Percentiles rank a stretch among this genome's conserved stretches.
These are phyloP conservation scores for Drosophila ogumai DNA, from an alignment of 1,140 invertebrate species.

Conservation along the genomic window DNA sequence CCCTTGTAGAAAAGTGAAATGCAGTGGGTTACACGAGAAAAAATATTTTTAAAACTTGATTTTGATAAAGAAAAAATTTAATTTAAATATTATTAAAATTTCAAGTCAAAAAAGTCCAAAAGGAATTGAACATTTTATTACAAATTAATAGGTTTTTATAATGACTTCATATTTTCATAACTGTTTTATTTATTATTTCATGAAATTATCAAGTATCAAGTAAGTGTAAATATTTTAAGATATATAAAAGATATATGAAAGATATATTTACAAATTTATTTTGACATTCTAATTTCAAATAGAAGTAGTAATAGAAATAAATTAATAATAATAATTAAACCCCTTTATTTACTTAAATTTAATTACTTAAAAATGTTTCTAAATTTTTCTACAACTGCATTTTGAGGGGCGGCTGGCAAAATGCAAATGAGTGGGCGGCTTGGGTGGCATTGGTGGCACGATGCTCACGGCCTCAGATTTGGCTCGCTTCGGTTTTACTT, in stretches of 20 bases:
- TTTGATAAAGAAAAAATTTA: too few relatives aligned
- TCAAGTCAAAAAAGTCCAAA: not conserved
- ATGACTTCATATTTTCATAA: too few relatives aligned
- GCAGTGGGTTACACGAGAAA: slow-evolving; percentile 11
- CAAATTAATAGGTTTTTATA: too few relatives aligned
- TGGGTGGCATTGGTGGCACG: slow-evolving; percentile 58
- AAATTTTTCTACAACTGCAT: slow-evolving; percentile 24
- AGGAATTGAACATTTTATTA: not conserved
- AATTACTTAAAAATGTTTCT: not conserved
- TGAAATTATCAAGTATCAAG: too few relatives aligned
- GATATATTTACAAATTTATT: too few relatives aligned
- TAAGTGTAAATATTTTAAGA: too few relatives aligned
- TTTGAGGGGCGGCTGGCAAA: slow-evolving; percentile 23
- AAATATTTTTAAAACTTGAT: not conserved
- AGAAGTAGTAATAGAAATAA: too few relatives aligned
- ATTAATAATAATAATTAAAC: too few relatives aligned
- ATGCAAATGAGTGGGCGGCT: slow-evolving; percentile 67
- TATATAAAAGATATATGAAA: too few relatives aligned
- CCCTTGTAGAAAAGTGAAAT: slow-evolving; percentile 34
- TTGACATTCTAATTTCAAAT: too few relatives aligned
- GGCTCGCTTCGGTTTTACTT: slow-evolving; percentile 42
- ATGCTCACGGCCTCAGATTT: slow-evolving; percentile 47
- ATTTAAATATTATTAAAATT: not conserved
- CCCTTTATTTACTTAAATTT: too few relatives aligned
- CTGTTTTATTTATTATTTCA: too few relatives aligned